Percentiles rank a stretch among this genome's conserved stretches.
phyloP scores from a whole-genome alignment of 2,113 vertebrate genomes.

The Oxygymnocypris stewartii region DNA sequence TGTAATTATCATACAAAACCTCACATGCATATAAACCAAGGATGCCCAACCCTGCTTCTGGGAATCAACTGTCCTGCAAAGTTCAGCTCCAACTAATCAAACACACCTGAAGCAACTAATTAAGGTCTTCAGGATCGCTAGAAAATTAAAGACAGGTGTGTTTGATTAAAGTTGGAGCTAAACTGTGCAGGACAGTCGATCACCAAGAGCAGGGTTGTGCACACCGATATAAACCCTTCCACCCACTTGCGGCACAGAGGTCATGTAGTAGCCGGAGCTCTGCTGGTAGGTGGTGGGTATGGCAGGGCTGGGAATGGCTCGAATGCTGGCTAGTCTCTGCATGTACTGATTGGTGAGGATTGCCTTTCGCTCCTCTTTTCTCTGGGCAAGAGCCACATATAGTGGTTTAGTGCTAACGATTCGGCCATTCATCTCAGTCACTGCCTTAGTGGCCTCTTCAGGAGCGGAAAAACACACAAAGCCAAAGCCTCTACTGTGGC shows the following conservation, averaged over 20 bases:
- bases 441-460: conserved; percentile 95
- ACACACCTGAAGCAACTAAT: no score
- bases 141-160: no score
- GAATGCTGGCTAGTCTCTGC: conserved; percentile 86
- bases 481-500: conserved; percentile 95
- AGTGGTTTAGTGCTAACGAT: conserved; percentile 94
- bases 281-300: conserved; percentile 86
- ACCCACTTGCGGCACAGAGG: conserved; percentile 85
- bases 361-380: conserved; percentile 93
- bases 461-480: conserved; percentile 98
- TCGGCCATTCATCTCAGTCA: conserved; percentile 96
- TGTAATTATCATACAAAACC: conserved; percentile 64
- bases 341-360: conserved; percentile 96
- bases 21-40: background rate
- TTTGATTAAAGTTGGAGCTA: no score
- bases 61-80: no score
- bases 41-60: no score
- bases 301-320: conserved; percentile 79
- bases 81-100: no score
- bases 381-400: conserved; percentile 91
- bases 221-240: background rate
- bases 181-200: no score
- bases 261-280: conserved; percentile 82
- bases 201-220: no score
- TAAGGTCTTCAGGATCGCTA: no score